Conservation (phyloP, 2,888 invertebrate species). For the Apodemia hepburni region DNA sequence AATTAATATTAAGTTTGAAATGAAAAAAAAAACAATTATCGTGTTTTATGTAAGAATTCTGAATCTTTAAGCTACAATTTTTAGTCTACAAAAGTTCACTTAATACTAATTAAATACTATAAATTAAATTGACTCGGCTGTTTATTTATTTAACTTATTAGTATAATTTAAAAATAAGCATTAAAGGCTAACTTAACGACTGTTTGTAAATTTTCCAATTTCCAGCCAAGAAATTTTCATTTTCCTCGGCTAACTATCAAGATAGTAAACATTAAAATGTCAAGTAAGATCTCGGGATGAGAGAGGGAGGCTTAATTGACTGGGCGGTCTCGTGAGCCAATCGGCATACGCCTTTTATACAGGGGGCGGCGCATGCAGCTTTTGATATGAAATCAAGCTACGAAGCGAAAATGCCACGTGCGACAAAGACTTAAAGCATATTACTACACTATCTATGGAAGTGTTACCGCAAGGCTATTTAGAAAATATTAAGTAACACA, state of each 20-base stretch:
- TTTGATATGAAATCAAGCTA: slow-evolving; percentile 60
- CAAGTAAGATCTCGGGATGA: slow-evolving; percentile 59
- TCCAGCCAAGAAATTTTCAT: slow-evolving; percentile 29
- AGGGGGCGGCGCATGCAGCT: slow-evolving; percentile 60
- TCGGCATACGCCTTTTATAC: slow-evolving; percentile 43
- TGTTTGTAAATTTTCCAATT: background rate
- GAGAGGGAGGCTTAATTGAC: slow-evolving; percentile 66
- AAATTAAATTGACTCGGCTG: background rate
- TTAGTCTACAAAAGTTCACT: background rate
- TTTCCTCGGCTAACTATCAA: slow-evolving; percentile 37
- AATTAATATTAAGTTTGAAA: too few relatives aligned
- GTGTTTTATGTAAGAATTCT: too few relatives aligned
- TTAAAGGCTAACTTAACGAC: background rate
- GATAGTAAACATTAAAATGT: slow-evolving; percentile 73
- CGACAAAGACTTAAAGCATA: slow-evolving; percentile 39
- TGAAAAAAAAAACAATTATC: too few relatives aligned
- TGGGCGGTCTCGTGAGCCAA: slow-evolving; percentile 66
- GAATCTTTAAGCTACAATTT: too few relatives aligned
- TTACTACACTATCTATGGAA: slow-evolving; percentile 37
- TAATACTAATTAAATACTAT: background rate
- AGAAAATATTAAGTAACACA: slow-evolving; percentile 33
- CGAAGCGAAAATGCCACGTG: slow-evolving; percentile 67
- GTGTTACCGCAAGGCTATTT: slow-evolving; percentile 33
- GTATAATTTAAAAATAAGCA: too few relatives aligned
- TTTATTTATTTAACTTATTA: too few relatives aligned